phyloP scores from a whole-genome alignment of 2,113 vertebrate genomes.

The Choloepus hoffmanni region DNA sequence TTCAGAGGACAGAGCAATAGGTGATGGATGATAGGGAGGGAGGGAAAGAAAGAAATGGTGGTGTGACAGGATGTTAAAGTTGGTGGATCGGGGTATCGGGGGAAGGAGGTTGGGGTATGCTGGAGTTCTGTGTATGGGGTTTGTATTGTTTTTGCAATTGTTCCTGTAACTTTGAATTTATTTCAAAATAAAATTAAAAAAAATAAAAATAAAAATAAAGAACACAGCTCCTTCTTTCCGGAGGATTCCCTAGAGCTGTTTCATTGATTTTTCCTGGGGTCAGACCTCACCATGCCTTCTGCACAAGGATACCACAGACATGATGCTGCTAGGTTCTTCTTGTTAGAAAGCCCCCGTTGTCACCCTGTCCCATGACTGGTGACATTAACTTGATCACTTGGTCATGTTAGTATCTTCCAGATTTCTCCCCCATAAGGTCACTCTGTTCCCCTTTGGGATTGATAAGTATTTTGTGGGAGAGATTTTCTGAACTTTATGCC shows the following conservation, averaged over 20 bases:
- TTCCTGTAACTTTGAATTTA: too few species aligned
- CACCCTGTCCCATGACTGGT: neutral
- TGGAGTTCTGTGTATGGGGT: too few species aligned
- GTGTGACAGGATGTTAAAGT: too few species aligned
- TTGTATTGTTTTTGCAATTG: too few species aligned
- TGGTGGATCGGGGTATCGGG: too few species aligned
- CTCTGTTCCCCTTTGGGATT: neutral
- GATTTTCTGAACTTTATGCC: neutral
- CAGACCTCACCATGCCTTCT: neutral
- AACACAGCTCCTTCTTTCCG: neutral
- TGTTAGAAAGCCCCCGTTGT: fast-evolving
- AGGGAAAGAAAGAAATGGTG: too few species aligned
- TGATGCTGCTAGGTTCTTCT: neutral
- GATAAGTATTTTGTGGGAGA: neutral
- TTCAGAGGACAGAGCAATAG: too few species aligned
- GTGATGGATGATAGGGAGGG: too few species aligned
- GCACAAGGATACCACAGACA: neutral
- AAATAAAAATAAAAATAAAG: neutral
- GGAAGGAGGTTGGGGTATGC: too few species aligned
- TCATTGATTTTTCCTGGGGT: neutral
- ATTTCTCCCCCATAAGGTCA: neutral
- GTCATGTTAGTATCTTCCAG: neutral
- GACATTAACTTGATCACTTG: neutral
- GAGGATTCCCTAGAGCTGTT: neutral
- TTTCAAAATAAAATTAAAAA: too few species aligned